Percentiles rank a stretch among this genome's conserved stretches.
phyloP scores from a whole-genome alignment of 2,113 vertebrate genomes.

The Aldabrachelys gigantea region DNA sequence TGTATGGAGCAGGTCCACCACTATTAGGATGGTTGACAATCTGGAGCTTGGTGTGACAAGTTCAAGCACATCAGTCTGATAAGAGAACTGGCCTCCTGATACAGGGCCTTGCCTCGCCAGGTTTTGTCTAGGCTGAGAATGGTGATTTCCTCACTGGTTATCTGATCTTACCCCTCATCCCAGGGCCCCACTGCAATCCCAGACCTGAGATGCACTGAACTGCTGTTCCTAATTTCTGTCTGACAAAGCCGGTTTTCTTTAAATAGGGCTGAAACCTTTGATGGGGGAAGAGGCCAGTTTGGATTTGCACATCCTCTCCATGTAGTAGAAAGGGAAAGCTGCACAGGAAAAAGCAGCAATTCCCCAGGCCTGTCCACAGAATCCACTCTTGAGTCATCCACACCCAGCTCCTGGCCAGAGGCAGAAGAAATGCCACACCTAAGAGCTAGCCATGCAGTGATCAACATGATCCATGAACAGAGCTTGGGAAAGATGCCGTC shows the following conservation, averaged over 20 bases:
- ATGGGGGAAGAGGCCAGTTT: no score
- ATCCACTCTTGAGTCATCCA: not conserved
- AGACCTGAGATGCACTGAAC: accelerated
- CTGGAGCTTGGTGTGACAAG: not conserved
- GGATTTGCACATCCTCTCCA: not conserved
- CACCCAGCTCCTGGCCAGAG: not conserved
- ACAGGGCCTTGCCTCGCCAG: not conserved
- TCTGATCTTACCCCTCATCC: not conserved
- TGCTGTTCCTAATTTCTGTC: accelerated
- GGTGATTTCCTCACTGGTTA: not conserved
- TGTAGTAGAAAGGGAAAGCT: not conserved
- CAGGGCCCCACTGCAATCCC: not conserved
- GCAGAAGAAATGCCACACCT: not conserved
- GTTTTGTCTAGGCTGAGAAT: not conserved
- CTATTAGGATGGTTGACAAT: not conserved
- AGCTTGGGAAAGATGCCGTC: not conserved
- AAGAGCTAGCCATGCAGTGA: not conserved
- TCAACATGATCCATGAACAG: not conserved
- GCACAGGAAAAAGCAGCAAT: not conserved
- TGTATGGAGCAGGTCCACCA: not conserved
- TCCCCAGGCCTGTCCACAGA: not conserved
- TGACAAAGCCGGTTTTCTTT: accelerated
- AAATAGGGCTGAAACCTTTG: not conserved
- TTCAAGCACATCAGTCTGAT: not conserved
- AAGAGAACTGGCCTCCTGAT: not conserved